Base-by-base conservation (phyloP, 2,113 vertebrate genomes). In the Oryzias woworae region DNA sequence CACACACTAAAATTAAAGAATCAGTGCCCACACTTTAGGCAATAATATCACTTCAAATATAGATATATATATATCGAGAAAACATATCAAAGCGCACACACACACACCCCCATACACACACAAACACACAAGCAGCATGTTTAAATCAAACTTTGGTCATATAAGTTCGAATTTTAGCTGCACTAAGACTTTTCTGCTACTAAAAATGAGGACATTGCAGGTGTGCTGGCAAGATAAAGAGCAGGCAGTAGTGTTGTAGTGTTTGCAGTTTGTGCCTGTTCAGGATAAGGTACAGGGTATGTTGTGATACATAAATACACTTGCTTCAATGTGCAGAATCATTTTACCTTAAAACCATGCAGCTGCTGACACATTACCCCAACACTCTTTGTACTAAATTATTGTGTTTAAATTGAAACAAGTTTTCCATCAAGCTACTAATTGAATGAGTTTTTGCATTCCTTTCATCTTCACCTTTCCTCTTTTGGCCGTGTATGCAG, bases 161-260 rank as follows among this genome's bases (percentile, higher is more conserved):
- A 26, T 3, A 31, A 23, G n/a, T 62, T 62, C 36, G 18, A 31
- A 63, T 44, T 52, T 26, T 42, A 22, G 36, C 49, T 26, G 23
- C 20, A 63, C 68, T 52, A 1, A 6, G 20, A 28, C 20, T 23
- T 56, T 55, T 58, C n/a, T 53, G 36, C 5, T n/a, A 10, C 42
- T 18, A 13, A 28, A 48, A 57, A 66, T 61, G 52, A 36, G 61
- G 28, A 44, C 20, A 56, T 42, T 70, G 72, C 73, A 83, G 76
- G 73, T 80, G 78, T 69, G 62, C 53, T 12, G 5, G 2, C 5
- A 10, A 76, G 81, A 86, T 82, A 80, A 76, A 69, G 47, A 66
- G 1, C 8, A 45, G 20, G 20, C 60, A 73, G 51, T 54, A 26
- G 61, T 62, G 18, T 2, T 36, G 51, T 58, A 26, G 61, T 62